Percentiles rank a stretch among this genome's conserved stretches.
Conservation (phyloP, 2,888 invertebrate genomes). For the Podotricha telesiphe region DNA sequence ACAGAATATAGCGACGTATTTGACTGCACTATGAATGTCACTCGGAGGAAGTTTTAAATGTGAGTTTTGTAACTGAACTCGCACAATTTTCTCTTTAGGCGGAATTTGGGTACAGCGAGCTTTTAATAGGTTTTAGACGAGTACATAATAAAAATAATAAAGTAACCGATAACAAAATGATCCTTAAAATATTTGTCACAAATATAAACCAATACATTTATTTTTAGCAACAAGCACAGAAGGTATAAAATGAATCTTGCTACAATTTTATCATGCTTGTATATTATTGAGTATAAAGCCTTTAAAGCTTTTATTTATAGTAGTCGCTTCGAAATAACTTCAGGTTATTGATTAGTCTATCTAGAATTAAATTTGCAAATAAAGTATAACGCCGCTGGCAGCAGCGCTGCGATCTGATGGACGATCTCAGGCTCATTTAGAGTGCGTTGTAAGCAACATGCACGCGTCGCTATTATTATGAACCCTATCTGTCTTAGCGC, state of each 20-base stretch:
- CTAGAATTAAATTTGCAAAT: conserved; percentile 9
- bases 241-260: neutral
- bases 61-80: too few relatives aligned
- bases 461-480: neutral
- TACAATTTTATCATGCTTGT: neutral
- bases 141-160: too few relatives aligned
- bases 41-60: too few relatives aligned
- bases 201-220: too few relatives aligned
- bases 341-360: neutral
- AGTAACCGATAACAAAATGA: too few relatives aligned
- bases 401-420: neutral
- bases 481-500: conserved; percentile 14
- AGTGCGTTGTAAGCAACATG: conserved; percentile 7
- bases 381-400: neutral
- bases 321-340: conserved; percentile 4
- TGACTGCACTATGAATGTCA: too few relatives aligned
- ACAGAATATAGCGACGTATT: too few relatives aligned
- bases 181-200: too few relatives aligned
- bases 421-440: conserved; percentile 11
- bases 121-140: too few relatives aligned
- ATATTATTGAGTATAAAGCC: neutral
- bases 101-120: too few relatives aligned
- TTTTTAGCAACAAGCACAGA: neutral
- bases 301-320: neutral
- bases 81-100: too few relatives aligned